Evolutionary conservation across 2,888 invertebrate genomes (phyloP), one percentile per base, ranked within the genome.

Genomic region (Proisotoma minuta): DNA sequence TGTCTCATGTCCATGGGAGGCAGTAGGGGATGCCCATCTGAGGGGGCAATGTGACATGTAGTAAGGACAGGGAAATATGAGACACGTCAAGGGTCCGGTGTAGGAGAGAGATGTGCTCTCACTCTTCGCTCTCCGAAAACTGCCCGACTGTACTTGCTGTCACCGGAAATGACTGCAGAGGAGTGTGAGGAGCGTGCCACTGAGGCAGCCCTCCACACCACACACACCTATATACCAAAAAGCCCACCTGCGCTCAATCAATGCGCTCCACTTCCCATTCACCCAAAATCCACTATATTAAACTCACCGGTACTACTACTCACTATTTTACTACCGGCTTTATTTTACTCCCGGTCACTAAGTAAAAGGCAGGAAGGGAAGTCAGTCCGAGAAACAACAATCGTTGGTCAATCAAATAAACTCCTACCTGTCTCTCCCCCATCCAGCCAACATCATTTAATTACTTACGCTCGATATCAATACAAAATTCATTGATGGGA

Each of bases 91-190:
- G n/a, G n/a, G n/a, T n/a, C n/a, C n/a, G n/a, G n/a, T n/a, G n/a
- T n/a, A n/a, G n/a, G n/a, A n/a, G n/a, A n/a, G 51, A 54, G 65
- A 69, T 68, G 67, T 66, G 65, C 54, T 72, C 66, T 60, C 63
- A 59, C 59, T 60, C 66, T 63, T 63, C 62, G 39, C 63, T 66
- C 69, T 66, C 69, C 65, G 68, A 71, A 68, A 68, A 71, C 68
- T 68, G 61, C 60, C 72, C 68, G 67, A 70, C 66, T 69, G 50
- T 40, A 59, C 49, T 50, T 59, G 49, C 51, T 62, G 59, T 50
- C 53, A 71, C 73, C 73, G 73, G 73, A 73, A 73, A 72, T 68
- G 70, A 71, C 73, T 73, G 72, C 72, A 72, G 68, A 69, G 67
- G 69, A 69, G 67, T 63, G 68, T 68, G n/a, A n/a, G n/a, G 43